phyloP scores from a whole-genome alignment of 1,140 invertebrate species.

The Ericerus pela region DNA sequence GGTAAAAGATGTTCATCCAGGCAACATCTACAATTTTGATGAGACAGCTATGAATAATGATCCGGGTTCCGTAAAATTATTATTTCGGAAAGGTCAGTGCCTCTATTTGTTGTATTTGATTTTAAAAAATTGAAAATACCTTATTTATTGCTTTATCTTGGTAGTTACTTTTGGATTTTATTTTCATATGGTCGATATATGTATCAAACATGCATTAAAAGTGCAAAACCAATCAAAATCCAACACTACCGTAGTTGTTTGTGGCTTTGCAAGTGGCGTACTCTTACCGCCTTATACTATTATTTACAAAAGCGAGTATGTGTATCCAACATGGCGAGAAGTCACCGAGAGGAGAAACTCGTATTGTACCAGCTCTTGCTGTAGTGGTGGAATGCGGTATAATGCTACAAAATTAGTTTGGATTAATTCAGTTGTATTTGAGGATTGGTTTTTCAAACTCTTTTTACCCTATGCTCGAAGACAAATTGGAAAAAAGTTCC shows the following conservation, averaged over 20 bases:
- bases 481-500: too few relatives aligned
- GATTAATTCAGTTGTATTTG: neutral
- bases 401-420: neutral
- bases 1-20: conserved; percentile 25
- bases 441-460: too few relatives aligned
- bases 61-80: conserved; percentile 20
- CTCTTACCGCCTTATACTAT: neutral
- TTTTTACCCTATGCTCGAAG: too few relatives aligned
- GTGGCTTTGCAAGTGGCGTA: neutral
- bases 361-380: neutral
- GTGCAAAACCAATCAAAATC: neutral
- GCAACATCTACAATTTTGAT: conserved; percentile 31
- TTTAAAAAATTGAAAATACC: neutral
- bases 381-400: neutral
- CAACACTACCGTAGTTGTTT: neutral
- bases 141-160: neutral
- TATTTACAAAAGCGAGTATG: neutral
- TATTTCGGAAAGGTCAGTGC: conserved; percentile 6
- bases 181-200: neutral
- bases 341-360: neutral
- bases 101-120: neutral
- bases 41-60: conserved; percentile 31
- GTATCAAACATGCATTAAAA: neutral
- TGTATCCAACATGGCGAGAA: neutral
- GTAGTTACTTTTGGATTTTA: neutral